A percentile compares a stretch with the other conserved stretches of the same genome.
phyloP scores from a whole-genome alignment of 1,140 invertebrate species.

The Magallana angulata region DNA sequence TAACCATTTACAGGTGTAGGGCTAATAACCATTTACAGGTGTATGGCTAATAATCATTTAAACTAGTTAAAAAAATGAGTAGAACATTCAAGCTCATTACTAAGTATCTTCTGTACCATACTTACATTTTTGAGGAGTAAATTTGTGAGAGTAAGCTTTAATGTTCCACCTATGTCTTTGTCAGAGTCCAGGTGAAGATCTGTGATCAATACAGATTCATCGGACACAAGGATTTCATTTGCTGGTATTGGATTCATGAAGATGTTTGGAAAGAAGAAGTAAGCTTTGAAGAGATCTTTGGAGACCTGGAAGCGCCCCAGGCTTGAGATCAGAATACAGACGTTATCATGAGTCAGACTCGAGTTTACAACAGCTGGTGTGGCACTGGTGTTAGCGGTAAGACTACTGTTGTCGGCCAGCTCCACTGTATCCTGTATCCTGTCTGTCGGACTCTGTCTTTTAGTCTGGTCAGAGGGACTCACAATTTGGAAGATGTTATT shows the following conservation, averaged over 20 bases:
- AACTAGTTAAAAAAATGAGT: too few relatives aligned
- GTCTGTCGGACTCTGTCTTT: not conserved
- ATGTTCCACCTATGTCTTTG: constrained; percentile 48
- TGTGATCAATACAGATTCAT: constrained; percentile 41
- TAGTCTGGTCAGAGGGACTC: not conserved
- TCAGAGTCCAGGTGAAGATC: constrained; percentile 44
- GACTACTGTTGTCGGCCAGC: not conserved
- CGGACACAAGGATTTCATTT: constrained; percentile 46
- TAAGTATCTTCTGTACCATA: not conserved
- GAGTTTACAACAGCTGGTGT: not conserved
- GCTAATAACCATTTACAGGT: too few relatives aligned
- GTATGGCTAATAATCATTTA: too few relatives aligned
- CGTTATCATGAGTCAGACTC: not conserved
- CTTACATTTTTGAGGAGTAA: not conserved
- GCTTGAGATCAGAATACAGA: constrained; percentile 40
- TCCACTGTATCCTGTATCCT: not conserved
- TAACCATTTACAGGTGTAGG: too few relatives aligned
- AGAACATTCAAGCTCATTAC: not conserved
- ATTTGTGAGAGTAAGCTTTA: constrained; percentile 37
- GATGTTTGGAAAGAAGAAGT: constrained; percentile 53
- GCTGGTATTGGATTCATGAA: constrained; percentile 39
- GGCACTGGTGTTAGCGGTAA: too few relatives aligned
- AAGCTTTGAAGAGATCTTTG: constrained; percentile 42
- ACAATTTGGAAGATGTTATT: constrained; percentile 9
- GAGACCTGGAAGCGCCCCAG: constrained; percentile 41